A percentile compares a stretch with the other conserved stretches of the same genome.
These are phyloP conservation scores for Zonitis immaculata DNA, from an alignment of 2,888 invertebrate species.

Conservation along the genomic window DNA sequence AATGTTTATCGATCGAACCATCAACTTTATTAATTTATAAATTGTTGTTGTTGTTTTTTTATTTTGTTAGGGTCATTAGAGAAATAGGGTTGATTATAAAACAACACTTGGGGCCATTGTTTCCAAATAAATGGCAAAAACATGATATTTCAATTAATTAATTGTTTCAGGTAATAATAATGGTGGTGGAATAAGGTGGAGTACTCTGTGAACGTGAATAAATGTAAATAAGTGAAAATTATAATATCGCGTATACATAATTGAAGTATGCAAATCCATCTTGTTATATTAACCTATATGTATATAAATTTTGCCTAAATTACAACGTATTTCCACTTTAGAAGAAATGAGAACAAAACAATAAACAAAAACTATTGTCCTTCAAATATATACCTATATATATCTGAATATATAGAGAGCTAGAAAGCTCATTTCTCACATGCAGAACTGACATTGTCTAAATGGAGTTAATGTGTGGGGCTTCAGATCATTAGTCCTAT, in stretches of 20 bases:
- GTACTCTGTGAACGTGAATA: neutral
- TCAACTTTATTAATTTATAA: too few relatives aligned
- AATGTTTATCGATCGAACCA: too few relatives aligned
- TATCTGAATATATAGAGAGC: neutral
- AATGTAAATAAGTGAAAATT: neutral
- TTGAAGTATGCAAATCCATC: neutral
- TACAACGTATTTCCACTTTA: neutral
- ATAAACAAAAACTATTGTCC: neutral
- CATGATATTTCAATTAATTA: conserved; percentile 1
- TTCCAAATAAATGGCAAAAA: neutral
- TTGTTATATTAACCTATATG: neutral
- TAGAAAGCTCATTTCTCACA: neutral
- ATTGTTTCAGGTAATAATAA: neutral
- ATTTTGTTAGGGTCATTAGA: too few relatives aligned
- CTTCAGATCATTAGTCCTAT: neutral
- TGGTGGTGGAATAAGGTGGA: neutral
- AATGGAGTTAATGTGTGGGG: neutral
- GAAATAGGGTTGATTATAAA: neutral
- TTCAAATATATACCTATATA: neutral
- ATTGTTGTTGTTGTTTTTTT: too few relatives aligned
- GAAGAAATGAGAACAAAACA: neutral
- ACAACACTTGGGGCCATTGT: neutral
- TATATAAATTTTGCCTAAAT: neutral
- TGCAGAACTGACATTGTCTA: neutral
- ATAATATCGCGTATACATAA: neutral